These are phyloP conservation scores for Eretmochelys imbricata DNA, from an alignment of 2,113 vertebrate genomes.

Conservation along the genomic window DNA sequence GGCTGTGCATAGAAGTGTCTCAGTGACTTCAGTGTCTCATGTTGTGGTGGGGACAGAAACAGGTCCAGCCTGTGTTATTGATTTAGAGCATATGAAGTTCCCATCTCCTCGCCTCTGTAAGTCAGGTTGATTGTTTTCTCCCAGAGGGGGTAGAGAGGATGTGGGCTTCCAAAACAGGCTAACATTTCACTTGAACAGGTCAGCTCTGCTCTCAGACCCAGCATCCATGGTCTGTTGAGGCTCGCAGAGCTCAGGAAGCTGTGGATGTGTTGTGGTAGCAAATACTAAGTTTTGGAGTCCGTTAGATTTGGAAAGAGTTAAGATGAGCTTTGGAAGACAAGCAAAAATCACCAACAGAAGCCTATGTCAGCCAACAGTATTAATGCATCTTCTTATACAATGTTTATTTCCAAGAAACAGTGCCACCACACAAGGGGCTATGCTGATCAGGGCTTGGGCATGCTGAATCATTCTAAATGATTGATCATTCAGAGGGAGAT, in stretches of 20 bases:
- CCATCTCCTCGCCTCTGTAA: too few species aligned
- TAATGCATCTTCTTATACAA: background rate
- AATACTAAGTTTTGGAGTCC: background rate
- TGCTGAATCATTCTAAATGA: background rate
- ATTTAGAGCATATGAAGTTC: background rate
- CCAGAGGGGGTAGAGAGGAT: background rate
- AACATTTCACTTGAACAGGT: background rate
- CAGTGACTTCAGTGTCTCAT: background rate
- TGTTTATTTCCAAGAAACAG: background rate
- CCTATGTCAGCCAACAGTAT: background rate
- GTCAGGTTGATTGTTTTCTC: background rate
- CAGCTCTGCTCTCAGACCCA: background rate
- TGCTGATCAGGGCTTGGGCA: background rate
- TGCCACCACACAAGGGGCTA: background rate
- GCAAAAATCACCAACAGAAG: background rate
- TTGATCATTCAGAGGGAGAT: background rate
- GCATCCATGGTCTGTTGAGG: background rate
- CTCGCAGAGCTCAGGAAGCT: background rate
- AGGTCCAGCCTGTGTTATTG: background rate
- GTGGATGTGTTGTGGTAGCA: background rate
- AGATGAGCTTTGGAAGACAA: background rate
- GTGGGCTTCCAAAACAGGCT: background rate
- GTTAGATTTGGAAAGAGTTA: background rate
- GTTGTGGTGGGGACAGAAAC: background rate
- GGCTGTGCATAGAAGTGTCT: background rate